Percentiles rank a stretch among this genome's conserved stretches.
Conservation (phyloP, 1,140 invertebrate genomes). For the Agrilus planipennis region DNA sequence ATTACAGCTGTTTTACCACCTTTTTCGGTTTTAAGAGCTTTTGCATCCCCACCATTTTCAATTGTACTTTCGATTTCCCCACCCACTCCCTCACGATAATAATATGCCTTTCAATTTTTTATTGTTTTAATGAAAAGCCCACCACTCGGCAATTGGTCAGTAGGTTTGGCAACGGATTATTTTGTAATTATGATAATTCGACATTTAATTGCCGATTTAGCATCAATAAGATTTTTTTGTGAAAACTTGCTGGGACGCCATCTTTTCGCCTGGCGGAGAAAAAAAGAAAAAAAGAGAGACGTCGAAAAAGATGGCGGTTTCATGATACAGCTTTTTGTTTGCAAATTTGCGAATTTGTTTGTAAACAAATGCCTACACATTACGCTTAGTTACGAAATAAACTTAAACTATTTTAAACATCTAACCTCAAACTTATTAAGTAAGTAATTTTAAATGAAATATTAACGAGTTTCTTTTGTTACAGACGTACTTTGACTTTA, state of each 20-base stretch:
- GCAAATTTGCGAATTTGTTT: constrained; percentile 32
- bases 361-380: constrained; percentile 30
- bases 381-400: no score
- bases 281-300: constrained; percentile 24
- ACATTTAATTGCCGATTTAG: neutral
- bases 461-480: no score
- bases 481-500: no score
- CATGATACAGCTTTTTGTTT: constrained; percentile 24
- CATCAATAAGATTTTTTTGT: no score
- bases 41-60: constrained; percentile 8
- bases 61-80: constrained; percentile 1
- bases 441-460: no score
- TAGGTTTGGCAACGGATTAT: neutral
- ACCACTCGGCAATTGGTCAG: neutral
- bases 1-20: constrained; percentile 6
- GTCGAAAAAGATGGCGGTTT: constrained; percentile 31
- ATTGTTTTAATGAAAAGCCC: no score
- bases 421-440: no score
- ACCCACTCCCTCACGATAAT: constrained; percentile 4
- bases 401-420: no score
- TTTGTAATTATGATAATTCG: neutral
- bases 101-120: constrained; percentile 2
- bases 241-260: constrained; percentile 4
- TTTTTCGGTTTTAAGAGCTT: constrained; percentile 7
- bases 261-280: constrained; percentile 15